Conservation (phyloP, 2,797 vertebrate species). For the Micropoecilia bifurca region DNA sequence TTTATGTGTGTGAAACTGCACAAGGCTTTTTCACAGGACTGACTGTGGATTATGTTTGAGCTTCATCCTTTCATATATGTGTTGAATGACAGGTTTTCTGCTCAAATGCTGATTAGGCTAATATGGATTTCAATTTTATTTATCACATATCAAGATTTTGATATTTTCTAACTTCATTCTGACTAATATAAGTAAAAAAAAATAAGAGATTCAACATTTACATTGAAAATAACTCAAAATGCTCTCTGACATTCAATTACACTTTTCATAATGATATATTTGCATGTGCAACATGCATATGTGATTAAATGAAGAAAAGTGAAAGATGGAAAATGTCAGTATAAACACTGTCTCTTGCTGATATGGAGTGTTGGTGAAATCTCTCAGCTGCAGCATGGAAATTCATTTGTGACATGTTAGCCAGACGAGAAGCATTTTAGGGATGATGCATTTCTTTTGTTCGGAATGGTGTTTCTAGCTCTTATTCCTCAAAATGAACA, state of each 20-base stretch:
- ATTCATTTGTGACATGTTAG: slow-evolving; percentile 25
- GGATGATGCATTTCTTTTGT: slow-evolving; percentile 2
- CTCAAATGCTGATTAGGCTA: neutral
- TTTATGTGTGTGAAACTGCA: neutral
- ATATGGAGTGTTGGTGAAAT: slow-evolving; percentile 29
- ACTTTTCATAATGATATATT: slow-evolving; percentile 10
- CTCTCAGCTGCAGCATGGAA: slow-evolving; percentile 4
- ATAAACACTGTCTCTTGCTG: slow-evolving; percentile 28
- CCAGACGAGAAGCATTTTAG: slow-evolving; percentile 11
- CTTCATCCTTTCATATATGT: neutral
- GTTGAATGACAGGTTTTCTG: neutral
- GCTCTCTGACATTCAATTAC: slow-evolving; percentile 15
- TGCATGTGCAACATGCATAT: slow-evolving; percentile 1
- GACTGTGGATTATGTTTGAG: neutral
- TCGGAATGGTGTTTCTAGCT: neutral
- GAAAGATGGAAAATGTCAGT: slow-evolving; percentile 23
- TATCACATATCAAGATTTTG: neutral
- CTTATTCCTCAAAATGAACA: neutral
- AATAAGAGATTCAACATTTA: neutral
- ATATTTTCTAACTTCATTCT: neutral
- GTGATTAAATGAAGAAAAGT: slow-evolving; percentile 14
- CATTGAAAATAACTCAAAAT: slow-evolving; percentile 10
- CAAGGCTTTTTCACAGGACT: slow-evolving; percentile 1
- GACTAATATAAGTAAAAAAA: no score
- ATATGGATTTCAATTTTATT: neutral